Evolutionary conservation across 2,113 vertebrate species (phyloP).

Genomic region (Dinomys branickii): DNA sequence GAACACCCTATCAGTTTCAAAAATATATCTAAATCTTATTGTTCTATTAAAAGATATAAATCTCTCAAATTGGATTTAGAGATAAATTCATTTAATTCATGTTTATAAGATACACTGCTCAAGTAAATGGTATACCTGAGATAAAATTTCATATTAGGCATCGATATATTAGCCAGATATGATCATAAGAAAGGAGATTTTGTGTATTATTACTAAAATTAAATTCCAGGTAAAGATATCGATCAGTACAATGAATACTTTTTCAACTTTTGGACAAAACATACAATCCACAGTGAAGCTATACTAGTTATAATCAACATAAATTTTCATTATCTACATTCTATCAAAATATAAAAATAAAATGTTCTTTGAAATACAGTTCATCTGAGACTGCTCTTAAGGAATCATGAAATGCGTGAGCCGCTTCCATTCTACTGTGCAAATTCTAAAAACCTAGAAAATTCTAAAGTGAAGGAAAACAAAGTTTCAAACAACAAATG

Average conservation of each 20-base stretch:
- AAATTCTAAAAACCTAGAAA: slow-evolving; percentile 22
- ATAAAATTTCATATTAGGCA: slow-evolving; percentile 36
- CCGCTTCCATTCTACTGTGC: neutral
- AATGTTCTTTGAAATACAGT: slow-evolving; percentile 35
- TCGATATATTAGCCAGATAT: neutral
- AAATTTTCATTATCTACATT: slow-evolving; percentile 16
- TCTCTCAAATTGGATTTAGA: neutral
- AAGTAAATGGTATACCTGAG: neutral
- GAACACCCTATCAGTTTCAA: neutral
- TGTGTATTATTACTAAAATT: neutral
- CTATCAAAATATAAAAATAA: slow-evolving; percentile 47
- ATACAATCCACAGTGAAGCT: neutral
- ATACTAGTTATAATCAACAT: neutral
- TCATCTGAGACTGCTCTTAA: slow-evolving; percentile 26
- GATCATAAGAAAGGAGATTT: neutral
- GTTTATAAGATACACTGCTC: neutral
- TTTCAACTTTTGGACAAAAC: slow-evolving; percentile 21
- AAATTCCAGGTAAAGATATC: neutral
- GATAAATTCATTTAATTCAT: neutral
- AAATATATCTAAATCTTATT: slow-evolving; percentile 10
- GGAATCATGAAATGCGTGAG: neutral
- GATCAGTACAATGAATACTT: neutral
- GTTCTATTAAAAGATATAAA: neutral
- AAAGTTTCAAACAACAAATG: slow-evolving; percentile 17
- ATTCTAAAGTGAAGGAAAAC: neutral